Evolutionary conservation across 2,113 vertebrate species (phyloP).

Genomic region (Panurus biarmicus): DNA sequence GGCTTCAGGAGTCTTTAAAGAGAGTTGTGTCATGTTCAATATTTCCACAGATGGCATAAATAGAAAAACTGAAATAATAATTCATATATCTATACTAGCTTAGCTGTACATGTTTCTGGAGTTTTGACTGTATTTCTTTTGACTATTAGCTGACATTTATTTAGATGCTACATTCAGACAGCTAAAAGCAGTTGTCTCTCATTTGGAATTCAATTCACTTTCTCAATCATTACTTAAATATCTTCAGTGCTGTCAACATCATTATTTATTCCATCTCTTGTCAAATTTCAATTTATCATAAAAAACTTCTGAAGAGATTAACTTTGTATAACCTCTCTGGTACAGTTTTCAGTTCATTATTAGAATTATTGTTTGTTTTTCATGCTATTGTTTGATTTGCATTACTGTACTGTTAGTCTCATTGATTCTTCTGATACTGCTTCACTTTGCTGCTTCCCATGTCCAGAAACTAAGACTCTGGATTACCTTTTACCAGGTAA

Average conservation of each 20-base stretch:
- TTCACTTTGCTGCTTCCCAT: not conserved
- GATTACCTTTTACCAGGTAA: not conserved
- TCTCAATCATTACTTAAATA: not conserved
- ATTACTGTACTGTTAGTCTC: not conserved
- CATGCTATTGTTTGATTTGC: not conserved
- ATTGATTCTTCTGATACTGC: not conserved
- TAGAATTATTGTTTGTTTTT: not conserved
- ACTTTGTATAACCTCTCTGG: not conserved
- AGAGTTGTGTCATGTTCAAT: not conserved
- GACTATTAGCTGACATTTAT: not conserved
- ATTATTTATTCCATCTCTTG: not conserved
- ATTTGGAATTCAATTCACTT: not conserved
- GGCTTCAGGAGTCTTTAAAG: not conserved
- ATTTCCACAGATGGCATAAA: not conserved
- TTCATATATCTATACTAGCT: not conserved
- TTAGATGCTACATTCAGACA: not conserved
- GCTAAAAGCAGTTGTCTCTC: not conserved
- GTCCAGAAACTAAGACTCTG: not conserved
- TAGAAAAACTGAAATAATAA: not conserved
- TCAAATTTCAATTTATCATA: not conserved
- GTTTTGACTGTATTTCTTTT: not conserved
- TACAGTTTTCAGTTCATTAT: not conserved
- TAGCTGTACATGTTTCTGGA: not conserved
- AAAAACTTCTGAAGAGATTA: not conserved
- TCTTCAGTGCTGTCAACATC: not conserved